Conservation (phyloP, 2,888 invertebrate species). For the Herminia tarsipennalis region DNA sequence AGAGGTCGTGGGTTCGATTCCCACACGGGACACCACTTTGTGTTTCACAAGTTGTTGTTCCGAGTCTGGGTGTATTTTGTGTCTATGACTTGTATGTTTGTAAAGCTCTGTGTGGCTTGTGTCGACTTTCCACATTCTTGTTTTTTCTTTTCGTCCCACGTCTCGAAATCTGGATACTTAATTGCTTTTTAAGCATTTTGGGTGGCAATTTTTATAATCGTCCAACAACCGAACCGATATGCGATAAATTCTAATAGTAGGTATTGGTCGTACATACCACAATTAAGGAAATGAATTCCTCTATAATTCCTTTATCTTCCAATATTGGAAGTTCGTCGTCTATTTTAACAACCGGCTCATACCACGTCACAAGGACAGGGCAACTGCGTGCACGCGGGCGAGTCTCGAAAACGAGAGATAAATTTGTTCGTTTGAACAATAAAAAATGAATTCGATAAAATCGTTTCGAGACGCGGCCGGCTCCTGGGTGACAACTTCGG, state of each 20-base stretch:
- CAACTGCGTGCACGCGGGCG: conserved; percentile 2
- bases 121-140: conserved; percentile 6
- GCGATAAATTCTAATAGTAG: no score
- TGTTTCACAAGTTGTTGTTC: no score
- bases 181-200: conserved; percentile 1
- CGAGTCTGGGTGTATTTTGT: no score
- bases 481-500: conserved; percentile 6
- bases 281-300: conserved; percentile 7
- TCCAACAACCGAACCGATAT: conserved; percentile 2
- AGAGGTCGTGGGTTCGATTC: no score
- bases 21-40: no score
- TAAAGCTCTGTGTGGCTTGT: no score
- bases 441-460: conserved; percentile 4
- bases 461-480: conserved; percentile 4
- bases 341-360: conserved; percentile 3
- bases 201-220: conserved; percentile 1
- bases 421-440: conserved; percentile 3
- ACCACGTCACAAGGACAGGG: neutral
- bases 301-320: no score
- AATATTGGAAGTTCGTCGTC: conserved; percentile 3
- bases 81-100: no score
- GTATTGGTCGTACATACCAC: conserved; percentile 5
- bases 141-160: conserved; percentile 9
- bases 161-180: conserved; percentile 4
- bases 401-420: conserved; percentile 1